Conservation (phyloP, 2,797 vertebrate species). For the Coregonus suidteri region DNA sequence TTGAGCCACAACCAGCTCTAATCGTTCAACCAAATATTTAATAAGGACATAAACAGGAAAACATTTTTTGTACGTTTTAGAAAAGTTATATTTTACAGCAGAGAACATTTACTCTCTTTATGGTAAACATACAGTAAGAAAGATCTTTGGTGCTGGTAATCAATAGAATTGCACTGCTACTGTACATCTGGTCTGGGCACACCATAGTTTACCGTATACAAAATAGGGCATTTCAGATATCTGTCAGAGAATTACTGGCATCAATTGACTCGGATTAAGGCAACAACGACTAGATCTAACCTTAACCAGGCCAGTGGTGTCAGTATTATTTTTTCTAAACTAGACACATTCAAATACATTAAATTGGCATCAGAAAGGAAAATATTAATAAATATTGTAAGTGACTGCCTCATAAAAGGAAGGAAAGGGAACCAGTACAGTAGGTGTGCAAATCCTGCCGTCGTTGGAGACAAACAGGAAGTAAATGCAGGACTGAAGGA, state of each 20-base stretch:
- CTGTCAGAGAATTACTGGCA: not conserved
- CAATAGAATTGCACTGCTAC: not conserved
- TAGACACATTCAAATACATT: not conserved
- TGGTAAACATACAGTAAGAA: not conserved
- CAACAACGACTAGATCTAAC: not conserved
- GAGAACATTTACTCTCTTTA: not conserved
- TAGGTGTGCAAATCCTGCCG: constrained; percentile 11
- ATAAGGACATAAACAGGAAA: not conserved
- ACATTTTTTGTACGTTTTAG: no score
- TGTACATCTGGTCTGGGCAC: not conserved
- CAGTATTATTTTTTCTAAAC: not conserved
- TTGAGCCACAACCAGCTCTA: not conserved
- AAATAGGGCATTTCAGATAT: not conserved
- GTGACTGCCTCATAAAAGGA: not conserved
- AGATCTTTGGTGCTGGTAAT: not conserved
- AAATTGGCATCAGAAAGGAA: not conserved
- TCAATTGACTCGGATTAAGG: not conserved
- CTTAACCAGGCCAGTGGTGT: not conserved
- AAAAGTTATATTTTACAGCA: not conserved
- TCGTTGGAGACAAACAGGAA: not conserved
- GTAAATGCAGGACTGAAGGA: not conserved
- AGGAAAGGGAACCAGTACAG: not conserved
- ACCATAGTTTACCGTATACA: not conserved
- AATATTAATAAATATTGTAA: constrained; percentile 4
- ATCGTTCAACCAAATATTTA: not conserved